phyloP scores from a whole-genome alignment of 1,140 invertebrate genomes.

The Conopomorpha cramerella region DNA sequence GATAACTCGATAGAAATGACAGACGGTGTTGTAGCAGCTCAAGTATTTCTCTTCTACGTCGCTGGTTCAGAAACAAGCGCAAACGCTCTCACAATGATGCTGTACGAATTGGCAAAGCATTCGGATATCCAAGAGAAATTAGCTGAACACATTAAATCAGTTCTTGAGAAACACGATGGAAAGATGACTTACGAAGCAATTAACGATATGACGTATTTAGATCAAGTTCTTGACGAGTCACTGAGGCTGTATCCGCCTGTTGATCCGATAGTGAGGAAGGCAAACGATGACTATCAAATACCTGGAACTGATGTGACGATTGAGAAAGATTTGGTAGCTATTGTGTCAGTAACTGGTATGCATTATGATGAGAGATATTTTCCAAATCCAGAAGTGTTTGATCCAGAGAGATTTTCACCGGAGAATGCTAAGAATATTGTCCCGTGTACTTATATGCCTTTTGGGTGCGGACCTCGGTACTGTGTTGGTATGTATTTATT shows the following conservation, averaged over 20 bases:
- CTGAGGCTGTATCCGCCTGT: background rate
- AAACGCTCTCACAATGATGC: background rate
- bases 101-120: background rate
- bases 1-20: too few relatives aligned
- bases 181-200: background rate
- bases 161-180: background rate
- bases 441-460: slow-evolving; percentile 63
- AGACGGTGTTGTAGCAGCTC: background rate
- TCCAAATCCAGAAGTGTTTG: slow-evolving; percentile 47
- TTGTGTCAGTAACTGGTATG: background rate
- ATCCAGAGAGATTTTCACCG: slow-evolving; percentile 54
- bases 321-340: background rate
- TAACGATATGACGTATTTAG: background rate
- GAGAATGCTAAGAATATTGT: slow-evolving; percentile 24
- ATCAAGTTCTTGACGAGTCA: background rate
- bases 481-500: slow-evolving; percentile 46
- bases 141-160: background rate
- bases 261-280: background rate
- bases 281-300: background rate
- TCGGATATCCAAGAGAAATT: background rate
- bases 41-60: background rate
- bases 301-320: background rate
- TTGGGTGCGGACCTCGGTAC: slow-evolving; percentile 67
- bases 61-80: background rate
- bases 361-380: slow-evolving; percentile 53